Conservation (phyloP, 2,797 vertebrate genomes). For the Numenius phaeopus region DNA sequence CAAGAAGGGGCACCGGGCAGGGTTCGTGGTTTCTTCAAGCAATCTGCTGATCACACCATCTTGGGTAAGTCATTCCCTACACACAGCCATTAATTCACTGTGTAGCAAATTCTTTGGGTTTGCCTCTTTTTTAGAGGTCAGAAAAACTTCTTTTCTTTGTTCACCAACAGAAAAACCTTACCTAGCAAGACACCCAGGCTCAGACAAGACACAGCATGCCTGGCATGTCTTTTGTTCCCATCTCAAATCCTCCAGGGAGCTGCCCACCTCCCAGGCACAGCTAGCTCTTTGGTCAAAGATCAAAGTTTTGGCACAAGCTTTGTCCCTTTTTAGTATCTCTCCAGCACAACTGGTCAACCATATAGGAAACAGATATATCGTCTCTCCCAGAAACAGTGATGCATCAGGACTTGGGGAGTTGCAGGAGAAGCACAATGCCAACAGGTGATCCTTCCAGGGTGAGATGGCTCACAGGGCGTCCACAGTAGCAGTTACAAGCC, state of each 20-base stretch:
- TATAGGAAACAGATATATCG: neutral
- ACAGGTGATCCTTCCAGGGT: neutral
- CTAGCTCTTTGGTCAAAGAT: neutral
- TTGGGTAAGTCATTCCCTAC: neutral
- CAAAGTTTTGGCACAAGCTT: neutral
- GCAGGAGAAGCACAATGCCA: neutral
- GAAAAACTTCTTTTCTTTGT: neutral
- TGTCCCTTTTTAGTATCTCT: neutral
- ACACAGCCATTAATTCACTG: neutral
- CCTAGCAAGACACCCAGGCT: neutral
- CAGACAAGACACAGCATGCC: neutral
- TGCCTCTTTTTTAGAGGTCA: neutral
- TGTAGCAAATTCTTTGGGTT: neutral
- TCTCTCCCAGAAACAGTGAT: neutral
- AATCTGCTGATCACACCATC: neutral
- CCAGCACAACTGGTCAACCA: neutral
- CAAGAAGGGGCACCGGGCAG: neutral
- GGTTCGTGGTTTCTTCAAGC: conserved; percentile 8
- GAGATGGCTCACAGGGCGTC: neutral
- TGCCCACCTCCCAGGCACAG: neutral
- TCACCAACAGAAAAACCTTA: neutral
- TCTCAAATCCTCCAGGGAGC: neutral
- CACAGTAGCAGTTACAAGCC: neutral
- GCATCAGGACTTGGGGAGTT: neutral
- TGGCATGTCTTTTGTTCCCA: neutral